phyloP scores from a whole-genome alignment of 1,140 invertebrate species.

The Calliphora vicina region DNA sequence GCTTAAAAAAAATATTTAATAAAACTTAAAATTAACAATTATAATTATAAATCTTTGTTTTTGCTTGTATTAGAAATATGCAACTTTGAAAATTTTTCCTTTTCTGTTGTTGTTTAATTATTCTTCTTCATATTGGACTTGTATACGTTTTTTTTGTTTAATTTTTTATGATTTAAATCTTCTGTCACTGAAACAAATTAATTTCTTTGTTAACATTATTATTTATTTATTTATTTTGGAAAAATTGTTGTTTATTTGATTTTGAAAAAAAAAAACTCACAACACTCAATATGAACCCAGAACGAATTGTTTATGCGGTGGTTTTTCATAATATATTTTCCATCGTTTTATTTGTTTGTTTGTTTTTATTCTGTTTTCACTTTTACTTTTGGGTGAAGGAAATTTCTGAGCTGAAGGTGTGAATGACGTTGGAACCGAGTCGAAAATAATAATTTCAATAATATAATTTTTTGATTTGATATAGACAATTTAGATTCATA shows the following conservation, averaged over 20 bases:
- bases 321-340: not conserved
- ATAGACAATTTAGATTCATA: not conserved
- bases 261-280: not conserved
- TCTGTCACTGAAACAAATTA: too few relatives aligned
- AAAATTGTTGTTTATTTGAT: not conserved
- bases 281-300: not conserved
- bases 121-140: too few relatives aligned
- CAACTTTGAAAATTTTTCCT: too few relatives aligned
- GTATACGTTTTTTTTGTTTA: too few relatives aligned
- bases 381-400: not conserved
- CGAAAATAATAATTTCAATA: not conserved
- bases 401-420: not conserved
- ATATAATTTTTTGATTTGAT: not conserved
- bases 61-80: not conserved
- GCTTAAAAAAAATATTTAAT: constrained; percentile 2
- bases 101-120: too few relatives aligned
- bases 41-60: not conserved
- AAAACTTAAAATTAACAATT: constrained; percentile 11
- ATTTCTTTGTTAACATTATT: not conserved
- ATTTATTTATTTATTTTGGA: not conserved
- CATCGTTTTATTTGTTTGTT: not conserved
- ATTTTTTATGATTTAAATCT: too few relatives aligned
- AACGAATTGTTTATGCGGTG: not conserved
- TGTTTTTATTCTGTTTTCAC: not conserved
- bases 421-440: not conserved